Evolutionary conservation across 2,888 invertebrate genomes (phyloP), one percentile per base, ranked within the genome.

Genomic region (Chymomyza amoena): DNA sequence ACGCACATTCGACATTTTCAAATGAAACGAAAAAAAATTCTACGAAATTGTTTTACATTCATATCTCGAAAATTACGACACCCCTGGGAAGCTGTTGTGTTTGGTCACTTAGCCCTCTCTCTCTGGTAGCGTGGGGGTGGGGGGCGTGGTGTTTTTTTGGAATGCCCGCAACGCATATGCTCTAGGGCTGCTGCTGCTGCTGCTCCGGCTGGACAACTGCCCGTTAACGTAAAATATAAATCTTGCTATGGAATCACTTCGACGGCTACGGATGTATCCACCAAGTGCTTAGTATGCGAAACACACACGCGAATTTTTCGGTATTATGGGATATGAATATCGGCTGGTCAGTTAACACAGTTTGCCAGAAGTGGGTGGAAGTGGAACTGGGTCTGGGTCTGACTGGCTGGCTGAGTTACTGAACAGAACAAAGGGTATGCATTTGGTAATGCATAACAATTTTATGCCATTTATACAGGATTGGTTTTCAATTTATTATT

Each of bases 1-100:
- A 75, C 72, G 66, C 72, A 72, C 70, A 76, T 68, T 84, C 78
- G 84, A 81, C 84, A 77, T 77, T 81, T 77, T 75, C 68, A 60
- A 76, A 72, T 74, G 62, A 61, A 64, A 39, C 56, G 70, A 61
- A 50, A 63, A 67, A 68, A 25, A 54, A 65, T 25, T 15, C 7
- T 69, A 72, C 76, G 78, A 88, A 90, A 90, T 89, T 89, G 90
- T 91, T 90, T 90, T 89, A 89, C 90, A 91, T 91, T 91, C 91
- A 91, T 91, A 91, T 91, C 90, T 91, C 88, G 89, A 87, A 88
- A 89, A 84, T 89, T 90, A 91, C 90, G 90, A 89, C 86, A 90
- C 91, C 89, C 91, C 61, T 70, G 91, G 91, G 91, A 90, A 80
- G 76, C 73, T 72, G 75, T 70, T 75, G 73, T 45, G 39, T 0